Evolutionary conservation across 1,140 invertebrate genomes (phyloP).

Genomic region (Heliothis virescens): DNA sequence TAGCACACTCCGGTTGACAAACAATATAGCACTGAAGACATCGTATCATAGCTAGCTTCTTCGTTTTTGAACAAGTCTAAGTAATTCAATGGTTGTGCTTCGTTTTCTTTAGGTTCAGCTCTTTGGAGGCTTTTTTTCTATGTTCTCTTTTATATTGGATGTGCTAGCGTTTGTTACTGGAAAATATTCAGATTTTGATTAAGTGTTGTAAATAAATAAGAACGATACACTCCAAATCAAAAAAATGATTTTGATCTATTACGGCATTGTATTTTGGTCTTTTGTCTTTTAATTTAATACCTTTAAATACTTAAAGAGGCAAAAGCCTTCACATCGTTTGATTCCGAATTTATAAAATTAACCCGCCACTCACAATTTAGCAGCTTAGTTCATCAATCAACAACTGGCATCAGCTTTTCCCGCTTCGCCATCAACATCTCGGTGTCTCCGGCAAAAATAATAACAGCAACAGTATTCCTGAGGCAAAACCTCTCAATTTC

Average conservation of each 20-base stretch:
- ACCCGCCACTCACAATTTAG: constrained; percentile 58
- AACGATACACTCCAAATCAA: no score
- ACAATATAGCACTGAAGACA: constrained; percentile 55
- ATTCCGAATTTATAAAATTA: no score
- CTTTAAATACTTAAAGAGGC: no score
- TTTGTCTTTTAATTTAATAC: no score
- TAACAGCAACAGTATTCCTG: constrained; percentile 54
- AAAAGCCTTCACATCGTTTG: no score
- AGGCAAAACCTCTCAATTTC: constrained; percentile 49
- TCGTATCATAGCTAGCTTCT: constrained; percentile 52
- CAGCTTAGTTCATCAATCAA: constrained; percentile 61
- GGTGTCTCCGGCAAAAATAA: constrained; percentile 67
- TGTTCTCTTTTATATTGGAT: constrained; percentile 2
- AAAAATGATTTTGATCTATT: no score
- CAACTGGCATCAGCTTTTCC: constrained; percentile 58
- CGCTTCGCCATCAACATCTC: constrained; percentile 63
- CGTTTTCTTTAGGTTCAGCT: constrained; percentile 4
- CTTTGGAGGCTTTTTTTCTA: constrained; percentile 4
- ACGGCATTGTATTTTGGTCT: no score
- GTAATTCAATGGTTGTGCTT: constrained; percentile 45
- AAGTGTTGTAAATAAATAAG: no score
- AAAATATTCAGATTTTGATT: background rate
- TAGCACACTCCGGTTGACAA: constrained; percentile 56
- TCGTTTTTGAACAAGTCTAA: constrained; percentile 63
- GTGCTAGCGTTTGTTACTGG: constrained; percentile 4